Evolutionary conservation across 2,888 invertebrate genomes (phyloP).

Genomic region (Rhimphoctona megacephalus): DNA sequence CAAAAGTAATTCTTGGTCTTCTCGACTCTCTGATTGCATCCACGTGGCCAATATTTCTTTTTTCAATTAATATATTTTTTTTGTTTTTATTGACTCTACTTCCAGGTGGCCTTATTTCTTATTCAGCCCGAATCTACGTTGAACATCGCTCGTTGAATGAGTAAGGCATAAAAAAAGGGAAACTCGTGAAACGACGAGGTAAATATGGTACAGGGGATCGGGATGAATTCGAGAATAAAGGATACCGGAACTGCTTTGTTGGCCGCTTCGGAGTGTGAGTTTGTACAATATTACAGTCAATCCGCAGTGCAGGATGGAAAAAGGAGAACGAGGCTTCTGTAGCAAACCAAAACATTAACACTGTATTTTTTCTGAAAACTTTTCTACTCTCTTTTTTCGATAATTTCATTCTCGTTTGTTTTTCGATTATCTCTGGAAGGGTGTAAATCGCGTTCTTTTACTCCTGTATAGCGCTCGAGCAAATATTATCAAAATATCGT

Average conservation of each 20-base stretch:
- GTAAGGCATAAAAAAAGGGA: constrained; percentile 7
- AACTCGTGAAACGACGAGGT: constrained; percentile 52
- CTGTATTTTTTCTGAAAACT: not conserved
- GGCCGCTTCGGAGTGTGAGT: constrained; percentile 25
- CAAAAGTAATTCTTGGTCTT: not conserved
- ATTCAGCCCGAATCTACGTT: constrained; percentile 30
- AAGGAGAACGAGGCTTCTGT: constrained; percentile 12
- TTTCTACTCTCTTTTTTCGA: not conserved
- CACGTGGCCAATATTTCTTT: constrained; percentile 32
- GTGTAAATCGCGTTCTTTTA: constrained; percentile 50
- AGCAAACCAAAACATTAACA: constrained; percentile 12
- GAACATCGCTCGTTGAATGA: constrained; percentile 39
- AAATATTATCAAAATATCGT: constrained; percentile 43
- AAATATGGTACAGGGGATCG: constrained; percentile 44
- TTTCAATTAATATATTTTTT: constrained; percentile 13
- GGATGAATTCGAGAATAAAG: constrained; percentile 30
- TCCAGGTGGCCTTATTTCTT: constrained; percentile 54
- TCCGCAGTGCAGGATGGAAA: not conserved
- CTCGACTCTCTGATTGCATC: not conserved
- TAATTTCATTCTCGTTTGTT: constrained; percentile 44
- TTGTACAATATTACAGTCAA: constrained; percentile 26
- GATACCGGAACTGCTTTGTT: constrained; percentile 64
- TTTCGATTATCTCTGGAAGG: constrained; percentile 61
- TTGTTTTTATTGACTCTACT: constrained; percentile 28
- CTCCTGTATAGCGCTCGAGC: not conserved